phyloP scores from a whole-genome alignment of 2,888 invertebrate species.

The Sepiola atlantica region DNA sequence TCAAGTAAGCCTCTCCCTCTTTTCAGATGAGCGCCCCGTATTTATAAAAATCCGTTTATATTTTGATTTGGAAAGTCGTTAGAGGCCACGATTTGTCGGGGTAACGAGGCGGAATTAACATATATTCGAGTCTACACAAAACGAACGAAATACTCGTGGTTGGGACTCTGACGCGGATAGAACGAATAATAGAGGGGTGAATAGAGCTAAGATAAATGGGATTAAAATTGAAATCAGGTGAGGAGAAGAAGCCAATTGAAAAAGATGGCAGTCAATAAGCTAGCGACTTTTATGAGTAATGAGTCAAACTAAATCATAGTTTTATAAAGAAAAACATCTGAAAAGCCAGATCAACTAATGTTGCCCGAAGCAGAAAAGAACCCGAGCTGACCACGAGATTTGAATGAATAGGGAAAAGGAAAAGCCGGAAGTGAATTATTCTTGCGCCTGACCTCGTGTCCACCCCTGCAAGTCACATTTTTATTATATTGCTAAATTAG shows the following conservation, averaged over 20 bases:
- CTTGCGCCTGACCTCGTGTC: not conserved
- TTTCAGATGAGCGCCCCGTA: too few species aligned
- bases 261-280: not conserved
- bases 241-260: not conserved
- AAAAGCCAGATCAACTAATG: not conserved
- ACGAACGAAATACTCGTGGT: not conserved
- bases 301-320: not conserved
- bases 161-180: fast-evolving
- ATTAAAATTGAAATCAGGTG: not conserved
- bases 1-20: too few species aligned
- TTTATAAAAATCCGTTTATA: too few species aligned
- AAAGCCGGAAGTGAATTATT: not conserved
- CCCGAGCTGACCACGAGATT: not conserved
- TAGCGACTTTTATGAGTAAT: not conserved
- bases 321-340: not conserved
- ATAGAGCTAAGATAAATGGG: not conserved
- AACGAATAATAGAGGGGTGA: not conserved
- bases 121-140: not conserved
- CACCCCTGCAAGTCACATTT: not conserved
- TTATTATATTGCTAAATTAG: too few species aligned
- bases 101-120: not conserved
- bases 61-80: not conserved
- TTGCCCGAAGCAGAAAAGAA: not conserved
- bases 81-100: not conserved
- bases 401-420: not conserved